phyloP scores from a whole-genome alignment of 1,140 invertebrate genomes.

The Aricia agestis region DNA sequence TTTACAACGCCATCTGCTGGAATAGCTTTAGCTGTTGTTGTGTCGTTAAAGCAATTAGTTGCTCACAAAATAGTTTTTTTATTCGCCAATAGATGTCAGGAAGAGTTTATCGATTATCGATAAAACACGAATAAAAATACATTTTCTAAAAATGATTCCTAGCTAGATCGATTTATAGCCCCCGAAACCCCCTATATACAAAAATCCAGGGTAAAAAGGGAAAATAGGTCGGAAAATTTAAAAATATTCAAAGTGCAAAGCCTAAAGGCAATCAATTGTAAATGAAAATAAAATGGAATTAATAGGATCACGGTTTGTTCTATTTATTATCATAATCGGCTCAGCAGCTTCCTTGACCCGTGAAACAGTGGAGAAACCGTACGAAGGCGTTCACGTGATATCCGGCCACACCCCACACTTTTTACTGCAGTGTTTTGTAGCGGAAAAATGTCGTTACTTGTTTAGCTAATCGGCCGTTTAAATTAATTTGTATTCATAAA shows the following conservation, averaged over 20 bases:
- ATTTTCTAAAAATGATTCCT: no score
- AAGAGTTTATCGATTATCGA: no score
- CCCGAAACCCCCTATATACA: no score
- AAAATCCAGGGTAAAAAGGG: no score
- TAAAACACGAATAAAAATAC: no score
- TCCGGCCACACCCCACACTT: not conserved
- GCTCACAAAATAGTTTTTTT: no score
- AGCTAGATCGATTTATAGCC: no score
- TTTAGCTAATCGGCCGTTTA: not conserved
- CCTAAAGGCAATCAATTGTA: not conserved
- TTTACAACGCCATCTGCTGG: no score
- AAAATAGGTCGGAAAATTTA: no score
- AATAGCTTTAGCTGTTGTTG: no score
- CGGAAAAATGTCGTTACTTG: not conserved
- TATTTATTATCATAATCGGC: slow-evolving; percentile 6
- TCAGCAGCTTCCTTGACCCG: slow-evolving; percentile 6
- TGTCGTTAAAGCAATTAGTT: no score
- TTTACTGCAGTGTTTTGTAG: not conserved
- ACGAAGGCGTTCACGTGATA: slow-evolving; percentile 4
- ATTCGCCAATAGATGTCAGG: no score
- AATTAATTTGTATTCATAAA: not conserved
- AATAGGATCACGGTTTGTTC: slow-evolving; percentile 5
- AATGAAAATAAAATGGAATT: not conserved
- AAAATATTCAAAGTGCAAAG: not conserved
- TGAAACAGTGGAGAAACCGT: slow-evolving; percentile 5